Evolutionary conservation across 2,888 invertebrate species (phyloP).

Genomic region (Mycalesis mineus): DNA sequence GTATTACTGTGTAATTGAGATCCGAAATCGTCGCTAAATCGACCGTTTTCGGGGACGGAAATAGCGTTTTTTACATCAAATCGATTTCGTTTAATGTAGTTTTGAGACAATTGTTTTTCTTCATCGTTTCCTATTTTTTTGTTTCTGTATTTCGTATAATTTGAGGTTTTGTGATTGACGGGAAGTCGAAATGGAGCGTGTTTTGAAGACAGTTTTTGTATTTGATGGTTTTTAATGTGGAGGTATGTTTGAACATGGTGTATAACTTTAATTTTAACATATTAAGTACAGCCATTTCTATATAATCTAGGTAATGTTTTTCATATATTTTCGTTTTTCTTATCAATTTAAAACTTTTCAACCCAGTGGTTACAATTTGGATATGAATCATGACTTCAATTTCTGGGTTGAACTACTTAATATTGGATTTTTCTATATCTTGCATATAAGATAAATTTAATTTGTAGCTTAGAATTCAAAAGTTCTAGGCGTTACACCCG

Average conservation of each 20-base stretch:
- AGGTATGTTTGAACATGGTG: background rate
- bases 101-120: slow-evolving; percentile 38
- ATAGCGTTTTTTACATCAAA: slow-evolving; percentile 56
- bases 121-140: slow-evolving; percentile 3
- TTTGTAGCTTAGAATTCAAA: no score
- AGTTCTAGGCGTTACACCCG: no score
- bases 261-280: no score
- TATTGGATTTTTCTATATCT: no score
- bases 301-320: no score
- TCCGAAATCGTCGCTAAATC: slow-evolving; percentile 62
- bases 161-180: slow-evolving; percentile 29
- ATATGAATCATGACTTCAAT: no score
- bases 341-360: no score
- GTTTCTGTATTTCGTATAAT: slow-evolving; percentile 9
- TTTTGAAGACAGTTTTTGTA: background rate
- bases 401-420: no score
- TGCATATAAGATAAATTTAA: no score
- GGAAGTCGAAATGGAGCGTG: slow-evolving; percentile 19
- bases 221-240: background rate
- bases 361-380: no score
- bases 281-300: no score
- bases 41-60: slow-evolving; percentile 62
- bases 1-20: slow-evolving; percentile 60
- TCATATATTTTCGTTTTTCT: no score
- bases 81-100: slow-evolving; percentile 65